Conservation (phyloP, 2,113 vertebrate species). For the Lethenteron reissneri region DNA sequence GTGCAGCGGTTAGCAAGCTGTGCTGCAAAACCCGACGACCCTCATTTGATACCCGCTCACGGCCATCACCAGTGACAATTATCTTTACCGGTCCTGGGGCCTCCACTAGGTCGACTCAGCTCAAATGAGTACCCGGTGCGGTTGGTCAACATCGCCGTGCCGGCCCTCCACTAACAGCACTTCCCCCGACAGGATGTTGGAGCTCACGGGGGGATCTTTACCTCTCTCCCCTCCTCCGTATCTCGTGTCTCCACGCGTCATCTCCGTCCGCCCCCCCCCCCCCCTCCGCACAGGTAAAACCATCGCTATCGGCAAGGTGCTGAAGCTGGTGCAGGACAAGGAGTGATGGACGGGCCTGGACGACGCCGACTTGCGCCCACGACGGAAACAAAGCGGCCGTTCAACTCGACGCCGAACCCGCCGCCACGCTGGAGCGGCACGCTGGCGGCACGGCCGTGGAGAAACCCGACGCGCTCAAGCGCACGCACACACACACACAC, state of each 20-base stretch:
- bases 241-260: neutral
- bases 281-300: constrained; percentile 71
- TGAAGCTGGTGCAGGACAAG: constrained; percentile 99
- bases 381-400: no score
- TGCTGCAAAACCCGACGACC: neutral
- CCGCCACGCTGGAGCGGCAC: no score
- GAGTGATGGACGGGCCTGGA: constrained; percentile 33
- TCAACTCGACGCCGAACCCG: no score
- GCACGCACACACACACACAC: no score
- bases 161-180: neutral
- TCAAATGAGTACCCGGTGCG: neutral
- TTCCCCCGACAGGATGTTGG: neutral
- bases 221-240: neutral
- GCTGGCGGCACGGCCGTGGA: no score
- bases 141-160: neutral
- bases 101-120: no score
- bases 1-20: neutral
- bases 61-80: no score
- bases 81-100: no score
- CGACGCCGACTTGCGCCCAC: no score
- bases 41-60: neutral
- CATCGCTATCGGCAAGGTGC: constrained; percentile 97
- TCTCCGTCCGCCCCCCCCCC: neutral
- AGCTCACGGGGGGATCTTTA: neutral
- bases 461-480: no score